A percentile compares a stretch with the other conserved stretches of the same genome.
These are phyloP conservation scores for Melitaea cinxia DNA, from an alignment of 1,140 invertebrate species.

Conservation along the genomic window DNA sequence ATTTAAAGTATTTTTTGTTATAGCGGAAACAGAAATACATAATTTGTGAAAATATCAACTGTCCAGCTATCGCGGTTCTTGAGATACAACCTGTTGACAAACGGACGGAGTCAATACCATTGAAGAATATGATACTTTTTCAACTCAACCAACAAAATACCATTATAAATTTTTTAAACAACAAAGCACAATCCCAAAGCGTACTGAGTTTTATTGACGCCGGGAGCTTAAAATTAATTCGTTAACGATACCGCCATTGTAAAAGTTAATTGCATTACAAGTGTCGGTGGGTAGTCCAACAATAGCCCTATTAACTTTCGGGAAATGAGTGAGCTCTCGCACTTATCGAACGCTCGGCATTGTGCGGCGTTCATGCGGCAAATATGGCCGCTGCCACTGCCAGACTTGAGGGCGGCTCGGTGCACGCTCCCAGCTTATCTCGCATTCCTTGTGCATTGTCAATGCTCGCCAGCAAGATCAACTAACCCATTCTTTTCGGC, in stretches of 20 bases:
- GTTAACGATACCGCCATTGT: slow-evolving; percentile 73
- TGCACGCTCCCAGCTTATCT: slow-evolving; percentile 33
- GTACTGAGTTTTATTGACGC: slow-evolving; percentile 36
- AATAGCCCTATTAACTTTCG: slow-evolving; percentile 79
- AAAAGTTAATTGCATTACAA: slow-evolving; percentile 79
- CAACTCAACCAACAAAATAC: neutral
- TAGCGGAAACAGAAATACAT: no score
- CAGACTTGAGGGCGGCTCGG: slow-evolving; percentile 66
- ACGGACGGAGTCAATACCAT: no score
- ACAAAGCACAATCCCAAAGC: slow-evolving; percentile 6
- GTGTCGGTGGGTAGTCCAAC: slow-evolving; percentile 65
- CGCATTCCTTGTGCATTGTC: slow-evolving; percentile 45
- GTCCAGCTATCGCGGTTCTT: no score
- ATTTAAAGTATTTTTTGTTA: no score
- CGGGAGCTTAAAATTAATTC: slow-evolving; percentile 68
- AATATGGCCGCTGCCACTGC: slow-evolving; percentile 70
- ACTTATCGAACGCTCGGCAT: slow-evolving; percentile 53
- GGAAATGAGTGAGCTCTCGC: slow-evolving; percentile 66
- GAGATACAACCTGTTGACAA: no score
- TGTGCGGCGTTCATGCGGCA: slow-evolving; percentile 63
- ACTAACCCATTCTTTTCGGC: slow-evolving; percentile 65
- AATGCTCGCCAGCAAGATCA: slow-evolving; percentile 68
- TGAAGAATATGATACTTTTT: neutral
- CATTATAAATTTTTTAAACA: neutral
- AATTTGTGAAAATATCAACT: no score